phyloP scores from a whole-genome alignment of 2,888 invertebrate genomes.

The Ochropacha duplaris region DNA sequence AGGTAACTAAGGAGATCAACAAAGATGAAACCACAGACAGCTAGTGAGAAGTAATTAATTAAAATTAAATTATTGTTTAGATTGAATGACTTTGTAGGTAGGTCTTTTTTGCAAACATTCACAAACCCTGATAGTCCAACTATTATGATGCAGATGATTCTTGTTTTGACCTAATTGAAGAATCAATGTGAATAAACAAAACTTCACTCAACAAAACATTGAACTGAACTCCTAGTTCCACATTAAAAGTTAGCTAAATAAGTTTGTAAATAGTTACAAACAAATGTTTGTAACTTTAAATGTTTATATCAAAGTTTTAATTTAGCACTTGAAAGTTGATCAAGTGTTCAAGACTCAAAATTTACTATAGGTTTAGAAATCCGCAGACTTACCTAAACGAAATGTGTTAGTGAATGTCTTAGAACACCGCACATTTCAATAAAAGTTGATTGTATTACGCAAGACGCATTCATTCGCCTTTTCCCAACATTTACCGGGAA shows the following conservation, averaged over 20 bases:
- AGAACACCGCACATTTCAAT: slow-evolving; percentile 48
- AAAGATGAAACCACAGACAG: too few relatives aligned
- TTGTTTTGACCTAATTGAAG: too few relatives aligned
- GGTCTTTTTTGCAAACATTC: too few relatives aligned
- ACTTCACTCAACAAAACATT: too few relatives aligned
- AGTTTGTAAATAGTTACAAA: background rate
- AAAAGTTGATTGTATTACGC: slow-evolving; percentile 48
- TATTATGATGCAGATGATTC: too few relatives aligned
- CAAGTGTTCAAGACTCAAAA: background rate
- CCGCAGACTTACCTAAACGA: slow-evolving; percentile 38
- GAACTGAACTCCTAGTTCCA: background rate
- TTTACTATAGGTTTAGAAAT: background rate
- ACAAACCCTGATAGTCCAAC: too few relatives aligned
- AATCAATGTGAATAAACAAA: too few relatives aligned
- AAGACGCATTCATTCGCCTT: slow-evolving; percentile 54
- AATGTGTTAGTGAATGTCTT: slow-evolving; percentile 18
- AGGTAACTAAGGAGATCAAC: too few relatives aligned
- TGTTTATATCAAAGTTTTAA: background rate
- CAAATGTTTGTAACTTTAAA: too few relatives aligned
- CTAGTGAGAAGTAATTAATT: too few relatives aligned
- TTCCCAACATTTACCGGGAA: slow-evolving; percentile 71
- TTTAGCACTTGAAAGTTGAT: background rate
- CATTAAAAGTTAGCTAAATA: background rate
- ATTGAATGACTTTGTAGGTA: too few relatives aligned
- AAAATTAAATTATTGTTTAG: too few relatives aligned